These are phyloP conservation scores for Pectinophora gossypiella DNA, from an alignment of 1,140 invertebrate species.

Conservation along the genomic window DNA sequence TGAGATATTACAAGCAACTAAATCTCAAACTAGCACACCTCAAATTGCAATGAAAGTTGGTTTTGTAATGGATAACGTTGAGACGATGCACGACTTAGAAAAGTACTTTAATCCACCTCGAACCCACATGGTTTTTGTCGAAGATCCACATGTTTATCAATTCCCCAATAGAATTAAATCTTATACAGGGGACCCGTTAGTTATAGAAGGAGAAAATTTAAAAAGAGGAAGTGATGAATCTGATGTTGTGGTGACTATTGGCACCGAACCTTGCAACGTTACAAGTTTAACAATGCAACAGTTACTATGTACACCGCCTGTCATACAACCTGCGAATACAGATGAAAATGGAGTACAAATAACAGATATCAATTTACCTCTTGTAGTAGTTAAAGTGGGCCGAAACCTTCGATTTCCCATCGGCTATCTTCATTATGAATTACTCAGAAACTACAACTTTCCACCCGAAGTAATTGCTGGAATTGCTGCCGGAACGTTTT, in stretches of 20 bases:
- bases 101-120: conserved; percentile 89
- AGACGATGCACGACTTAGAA: conserved; percentile 90
- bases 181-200: conserved; percentile 95
- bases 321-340: conserved; percentile 88
- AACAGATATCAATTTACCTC: conserved; percentile 83
- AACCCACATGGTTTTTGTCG: conserved; percentile 89
- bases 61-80: conserved; percentile 97
- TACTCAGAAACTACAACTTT: conserved; percentile 89
- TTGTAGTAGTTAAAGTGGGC: conserved; percentile 94
- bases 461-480: conserved; percentile 91
- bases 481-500: conserved; percentile 87
- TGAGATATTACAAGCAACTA: conserved; percentile 67
- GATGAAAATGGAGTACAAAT: conserved; percentile 89
- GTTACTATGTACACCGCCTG: conserved; percentile 92
- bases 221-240: conserved; percentile 94
- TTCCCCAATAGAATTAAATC: conserved; percentile 91
- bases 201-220: conserved; percentile 95
- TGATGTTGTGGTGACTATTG: conserved; percentile 95
- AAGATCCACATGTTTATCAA: conserved; percentile 93
- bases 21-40: conserved; percentile 70
- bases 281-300: conserved; percentile 93
- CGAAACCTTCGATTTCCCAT: conserved; percentile 90
- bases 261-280: conserved; percentile 91
- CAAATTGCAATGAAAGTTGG: conserved; percentile 85
- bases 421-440: conserved; percentile 92